Conservation (phyloP, 2,888 invertebrate genomes). For the Drosophila kanekoi region DNA sequence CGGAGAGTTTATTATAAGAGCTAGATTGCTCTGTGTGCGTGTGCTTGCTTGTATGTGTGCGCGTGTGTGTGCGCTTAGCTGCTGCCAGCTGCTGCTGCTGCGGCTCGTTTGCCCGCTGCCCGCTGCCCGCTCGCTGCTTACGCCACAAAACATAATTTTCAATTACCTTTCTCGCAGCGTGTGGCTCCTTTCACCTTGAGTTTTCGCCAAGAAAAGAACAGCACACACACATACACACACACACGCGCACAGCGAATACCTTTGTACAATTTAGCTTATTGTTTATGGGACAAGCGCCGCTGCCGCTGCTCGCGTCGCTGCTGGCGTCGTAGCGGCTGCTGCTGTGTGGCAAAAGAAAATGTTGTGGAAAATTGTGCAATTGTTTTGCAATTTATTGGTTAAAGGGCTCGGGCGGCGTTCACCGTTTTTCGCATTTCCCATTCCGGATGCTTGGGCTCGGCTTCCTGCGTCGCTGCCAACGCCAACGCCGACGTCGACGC, state of each 20-base stretch:
- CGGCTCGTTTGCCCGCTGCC: constrained; percentile 35
- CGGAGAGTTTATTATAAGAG: background rate
- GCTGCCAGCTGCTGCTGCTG: constrained; percentile 66
- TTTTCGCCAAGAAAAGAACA: constrained; percentile 78
- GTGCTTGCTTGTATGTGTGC: constrained; percentile 3
- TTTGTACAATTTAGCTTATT: constrained; percentile 72
- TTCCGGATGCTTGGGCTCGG: no score
- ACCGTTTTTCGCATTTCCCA: no score
- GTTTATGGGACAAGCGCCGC: constrained; percentile 72
- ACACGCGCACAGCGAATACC: constrained; percentile 19
- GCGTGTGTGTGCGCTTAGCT: constrained; percentile 31
- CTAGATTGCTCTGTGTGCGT: constrained; percentile 4
- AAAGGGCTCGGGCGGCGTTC: constrained; percentile 54
- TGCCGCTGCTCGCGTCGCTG: constrained; percentile 13
- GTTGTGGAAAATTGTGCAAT: constrained; percentile 79
- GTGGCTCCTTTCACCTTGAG: constrained; percentile 77
- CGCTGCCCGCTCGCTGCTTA: constrained; percentile 48
- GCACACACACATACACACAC: constrained; percentile 39
- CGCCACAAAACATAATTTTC: constrained; percentile 80
- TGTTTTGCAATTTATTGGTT: constrained; percentile 79
- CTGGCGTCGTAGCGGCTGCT: constrained; percentile 17
- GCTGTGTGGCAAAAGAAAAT: constrained; percentile 42
- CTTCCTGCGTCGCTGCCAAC: constrained; percentile 38
- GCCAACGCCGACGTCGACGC: constrained; percentile 17
- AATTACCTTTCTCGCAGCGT: constrained; percentile 81